Evolutionary conservation across 2,888 invertebrate genomes (phyloP), one percentile per base, ranked within the genome.

Genomic region (Himalopsyche anomala): DNA sequence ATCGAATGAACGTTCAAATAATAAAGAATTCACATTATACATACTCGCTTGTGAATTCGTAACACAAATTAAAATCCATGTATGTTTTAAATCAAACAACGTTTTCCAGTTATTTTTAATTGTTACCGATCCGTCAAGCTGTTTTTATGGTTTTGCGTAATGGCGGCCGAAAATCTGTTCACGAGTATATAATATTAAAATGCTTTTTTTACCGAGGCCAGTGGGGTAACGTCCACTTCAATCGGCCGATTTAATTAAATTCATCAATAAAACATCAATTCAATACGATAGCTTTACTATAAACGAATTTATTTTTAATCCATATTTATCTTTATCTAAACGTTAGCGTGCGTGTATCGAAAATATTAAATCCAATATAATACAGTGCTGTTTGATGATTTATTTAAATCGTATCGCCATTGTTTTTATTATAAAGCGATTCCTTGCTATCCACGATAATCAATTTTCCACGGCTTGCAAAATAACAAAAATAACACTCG

Each of bases 1-100:
- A 51, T 15, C 15, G 4, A 51, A 12, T 51, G 51, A 15, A 3
- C 51, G 51, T 6, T 40, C 40, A 8, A 9, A 51, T 4, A 51
- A 51, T 51, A 15, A 51, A 15, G 15, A 51, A 51, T 51, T 51
- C 51, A 51, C 51, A 51, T 51, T 51, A 11, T 4, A 19, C 62
- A 62, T 8, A 11, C 28, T 19, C 62, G 19, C 19, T 19, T 51
- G 51, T 51, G 62, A n/a, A 28, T 62, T n/a, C 28, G 62, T 19
- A 62, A 3, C 62, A 62, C 62, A 4, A n/a, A 62, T 62, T 62
- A 62, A 62, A 19, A 62, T 51, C 15, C 51, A 0, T 62, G 62
- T 62, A 9, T 62, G 62, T 62, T 62, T 62, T 62, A 62, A 62
- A 62, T 62, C 62, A 62, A 62, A 62, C 62, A 28, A n/a, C 62